Conservation (phyloP, 2,888 invertebrate genomes). For the Leuctra nigra region DNA sequence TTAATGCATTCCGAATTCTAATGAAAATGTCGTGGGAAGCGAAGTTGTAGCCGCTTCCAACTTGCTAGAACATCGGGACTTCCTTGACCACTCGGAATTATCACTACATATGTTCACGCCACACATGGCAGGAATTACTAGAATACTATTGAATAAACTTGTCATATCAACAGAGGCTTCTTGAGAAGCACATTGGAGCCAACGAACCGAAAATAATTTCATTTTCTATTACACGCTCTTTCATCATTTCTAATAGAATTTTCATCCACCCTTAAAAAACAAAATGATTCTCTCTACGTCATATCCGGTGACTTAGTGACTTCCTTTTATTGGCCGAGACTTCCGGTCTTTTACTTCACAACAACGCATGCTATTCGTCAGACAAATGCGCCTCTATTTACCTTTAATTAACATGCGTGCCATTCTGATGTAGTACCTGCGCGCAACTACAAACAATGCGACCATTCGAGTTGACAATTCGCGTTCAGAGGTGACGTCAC, state of each 20-base stretch:
- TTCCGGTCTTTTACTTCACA: conserved; percentile 1
- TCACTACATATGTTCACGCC: too few relatives aligned
- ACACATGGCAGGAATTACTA: too few relatives aligned
- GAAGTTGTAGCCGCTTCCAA: too few relatives aligned
- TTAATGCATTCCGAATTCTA: neutral
- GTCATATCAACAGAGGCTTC: too few relatives aligned
- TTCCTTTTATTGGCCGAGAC: conserved; percentile 16
- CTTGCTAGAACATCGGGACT: too few relatives aligned
- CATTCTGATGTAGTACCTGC: neutral
- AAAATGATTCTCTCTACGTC: conserved; percentile 6
- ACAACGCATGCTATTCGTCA: neutral
- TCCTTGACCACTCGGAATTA: too few relatives aligned
- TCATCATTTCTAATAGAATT: neutral
- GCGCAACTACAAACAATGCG: neutral
- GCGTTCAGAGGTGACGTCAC: too few relatives aligned
- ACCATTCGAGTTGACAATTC: neutral
- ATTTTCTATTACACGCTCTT: neutral
- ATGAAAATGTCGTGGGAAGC: conserved; percentile 13
- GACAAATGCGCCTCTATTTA: neutral
- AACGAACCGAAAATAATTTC: neutral
- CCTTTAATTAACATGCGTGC: neutral
- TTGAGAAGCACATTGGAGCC: neutral
- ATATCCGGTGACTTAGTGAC: conserved; percentile 23
- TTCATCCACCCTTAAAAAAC: neutral
- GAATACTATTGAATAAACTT: too few relatives aligned